These are phyloP conservation scores for Nyctibius bracteatus DNA, from an alignment of 2,113 vertebrate genomes.

Conservation along the genomic window DNA sequence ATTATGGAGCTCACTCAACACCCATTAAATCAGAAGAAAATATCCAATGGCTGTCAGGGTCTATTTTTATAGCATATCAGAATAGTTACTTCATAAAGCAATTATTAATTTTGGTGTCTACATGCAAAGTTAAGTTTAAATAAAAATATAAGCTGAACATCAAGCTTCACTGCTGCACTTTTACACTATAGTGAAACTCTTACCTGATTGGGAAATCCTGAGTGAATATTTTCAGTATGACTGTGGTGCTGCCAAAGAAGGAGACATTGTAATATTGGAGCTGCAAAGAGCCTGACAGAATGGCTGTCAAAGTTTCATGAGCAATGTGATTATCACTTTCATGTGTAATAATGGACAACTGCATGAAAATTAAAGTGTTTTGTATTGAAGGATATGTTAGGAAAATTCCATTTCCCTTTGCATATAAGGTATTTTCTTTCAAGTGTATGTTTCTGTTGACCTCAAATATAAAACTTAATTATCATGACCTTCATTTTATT, in stretches of 20 bases:
- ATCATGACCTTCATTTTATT: not conserved
- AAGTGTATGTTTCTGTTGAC: not conserved
- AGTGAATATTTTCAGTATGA: not conserved
- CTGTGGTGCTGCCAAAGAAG: not conserved
- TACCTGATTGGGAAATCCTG: not conserved
- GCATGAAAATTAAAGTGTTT: not conserved
- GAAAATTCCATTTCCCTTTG: constrained; percentile 38
- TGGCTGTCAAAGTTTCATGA: not conserved
- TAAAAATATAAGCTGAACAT: not conserved
- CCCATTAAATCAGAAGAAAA: not conserved
- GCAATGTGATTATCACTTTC: not conserved
- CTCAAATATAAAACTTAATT: not conserved
- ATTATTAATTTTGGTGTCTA: not conserved
- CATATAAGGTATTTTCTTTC: not conserved
- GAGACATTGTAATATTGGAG: not conserved
- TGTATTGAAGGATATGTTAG: not conserved
- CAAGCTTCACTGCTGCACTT: not conserved
- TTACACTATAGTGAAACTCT: not conserved
- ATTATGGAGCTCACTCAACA: not conserved
- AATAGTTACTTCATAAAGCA: not conserved
- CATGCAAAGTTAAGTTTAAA: not conserved
- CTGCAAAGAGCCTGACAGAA: not conserved
- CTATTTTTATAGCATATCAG: not conserved
- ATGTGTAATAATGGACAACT: not conserved
- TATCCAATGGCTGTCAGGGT: not conserved